Percentiles rank a stretch among this genome's conserved stretches.
Evolutionary conservation across 2,113 vertebrate genomes (phyloP).

Genomic region (Cololabis saira): DNA sequence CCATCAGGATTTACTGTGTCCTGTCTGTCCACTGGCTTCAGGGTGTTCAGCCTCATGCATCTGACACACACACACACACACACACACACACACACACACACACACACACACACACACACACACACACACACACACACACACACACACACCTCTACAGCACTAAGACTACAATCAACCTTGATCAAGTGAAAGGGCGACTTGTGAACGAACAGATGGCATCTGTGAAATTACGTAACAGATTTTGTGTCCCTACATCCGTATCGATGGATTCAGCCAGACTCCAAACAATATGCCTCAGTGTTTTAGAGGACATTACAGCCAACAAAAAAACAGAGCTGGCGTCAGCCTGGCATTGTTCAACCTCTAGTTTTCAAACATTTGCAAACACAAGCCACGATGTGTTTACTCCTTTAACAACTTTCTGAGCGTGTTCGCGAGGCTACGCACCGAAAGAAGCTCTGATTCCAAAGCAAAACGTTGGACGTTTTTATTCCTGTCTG

Average conservation of each 20-base stretch:
- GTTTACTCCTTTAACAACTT: conserved; percentile 47
- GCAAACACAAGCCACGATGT: conserved; percentile 27
- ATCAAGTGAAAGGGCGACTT: conserved; percentile 67
- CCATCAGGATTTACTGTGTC: too few species aligned
- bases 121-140: conserved; percentile 38
- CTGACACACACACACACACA: conserved; percentile 32
- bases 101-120: conserved; percentile 12
- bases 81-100: conserved; percentile 22
- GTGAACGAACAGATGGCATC: conserved; percentile 65
- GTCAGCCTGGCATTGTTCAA: conserved; percentile 36
- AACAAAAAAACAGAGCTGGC: conserved; percentile 66
- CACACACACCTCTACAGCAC: conserved; percentile 33
- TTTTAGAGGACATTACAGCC: conserved; percentile 64
- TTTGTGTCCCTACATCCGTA: conserved; percentile 53
- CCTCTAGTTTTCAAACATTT: conserved; percentile 29
- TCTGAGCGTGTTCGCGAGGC: conserved; percentile 54
- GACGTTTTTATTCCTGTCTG: conserved; percentile 7
- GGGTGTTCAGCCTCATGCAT: conserved; percentile 50
- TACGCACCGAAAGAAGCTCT: conserved; percentile 16
- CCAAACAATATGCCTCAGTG: conserved; percentile 45
- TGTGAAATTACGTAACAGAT: conserved; percentile 53
- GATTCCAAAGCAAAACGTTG: neutral
- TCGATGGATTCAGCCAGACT: conserved; percentile 52
- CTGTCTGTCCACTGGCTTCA: conserved; percentile 59
- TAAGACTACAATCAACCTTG: conserved; percentile 64